Percentiles rank a stretch among this genome's conserved stretches.
Conservation (phyloP, 2,113 vertebrate genomes). For the Chloebia gouldiae region DNA sequence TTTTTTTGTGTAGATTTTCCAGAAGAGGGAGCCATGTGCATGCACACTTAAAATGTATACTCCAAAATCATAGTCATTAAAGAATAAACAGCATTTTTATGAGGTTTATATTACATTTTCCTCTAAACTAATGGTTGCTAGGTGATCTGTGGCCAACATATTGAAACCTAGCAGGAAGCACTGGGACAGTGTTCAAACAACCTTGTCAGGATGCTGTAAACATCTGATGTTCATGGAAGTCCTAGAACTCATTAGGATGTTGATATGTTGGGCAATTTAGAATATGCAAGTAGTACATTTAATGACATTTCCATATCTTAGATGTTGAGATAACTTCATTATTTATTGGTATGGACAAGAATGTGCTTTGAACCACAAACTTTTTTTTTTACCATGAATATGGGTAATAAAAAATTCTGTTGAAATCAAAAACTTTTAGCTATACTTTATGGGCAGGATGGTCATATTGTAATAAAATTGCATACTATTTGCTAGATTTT, state of each 20-base stretch:
- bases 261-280: background rate
- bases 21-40: constrained; percentile 41
- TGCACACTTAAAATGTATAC: background rate
- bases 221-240: background rate
- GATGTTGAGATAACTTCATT: background rate
- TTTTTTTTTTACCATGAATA: background rate
- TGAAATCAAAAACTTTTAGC: background rate
- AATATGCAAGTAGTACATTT: background rate
- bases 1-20: background rate
- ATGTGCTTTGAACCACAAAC: background rate
- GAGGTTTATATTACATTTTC: background rate
- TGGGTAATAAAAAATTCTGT: background rate
- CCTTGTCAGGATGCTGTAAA: background rate
- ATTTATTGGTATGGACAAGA: background rate
- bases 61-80: background rate
- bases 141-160: background rate
- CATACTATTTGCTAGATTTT: background rate
- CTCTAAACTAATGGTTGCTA: background rate
- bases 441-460: background rate
- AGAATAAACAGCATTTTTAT: background rate
- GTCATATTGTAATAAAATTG: background rate
- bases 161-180: background rate
- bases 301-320: background rate
- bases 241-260: background rate
- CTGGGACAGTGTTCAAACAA: background rate